Conservation (phyloP, 2,888 invertebrate genomes). For the Lamellibrachia columna region DNA sequence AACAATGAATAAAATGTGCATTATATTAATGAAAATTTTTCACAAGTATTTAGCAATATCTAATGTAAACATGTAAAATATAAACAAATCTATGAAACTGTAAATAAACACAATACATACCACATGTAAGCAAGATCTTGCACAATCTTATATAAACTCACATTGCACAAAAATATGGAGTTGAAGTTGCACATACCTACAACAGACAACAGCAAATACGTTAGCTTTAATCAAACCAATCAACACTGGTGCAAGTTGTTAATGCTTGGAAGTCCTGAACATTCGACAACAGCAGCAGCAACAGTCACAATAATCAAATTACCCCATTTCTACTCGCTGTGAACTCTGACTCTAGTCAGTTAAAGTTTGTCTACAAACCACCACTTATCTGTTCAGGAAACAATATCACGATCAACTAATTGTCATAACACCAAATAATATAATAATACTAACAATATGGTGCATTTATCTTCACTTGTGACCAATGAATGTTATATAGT, state of each 20-base stretch:
- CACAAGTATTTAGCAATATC: background rate
- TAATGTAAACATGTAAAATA: background rate
- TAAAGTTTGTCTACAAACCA: background rate
- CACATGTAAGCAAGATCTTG: background rate
- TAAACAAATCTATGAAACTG: background rate
- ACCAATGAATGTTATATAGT: no score
- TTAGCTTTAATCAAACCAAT: background rate
- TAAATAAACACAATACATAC: background rate
- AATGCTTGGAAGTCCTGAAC: background rate
- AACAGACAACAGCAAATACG: background rate
- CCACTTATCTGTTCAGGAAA: background rate
- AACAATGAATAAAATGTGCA: no score
- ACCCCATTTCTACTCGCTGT: background rate
- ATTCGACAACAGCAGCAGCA: background rate
- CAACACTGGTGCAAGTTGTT: background rate
- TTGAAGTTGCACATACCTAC: background rate
- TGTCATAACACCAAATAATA: background rate
- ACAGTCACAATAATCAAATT: background rate
- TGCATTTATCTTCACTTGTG: background rate
- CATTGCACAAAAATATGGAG: background rate
- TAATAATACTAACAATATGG: background rate
- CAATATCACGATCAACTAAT: background rate
- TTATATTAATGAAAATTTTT: no score
- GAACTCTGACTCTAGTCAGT: background rate
- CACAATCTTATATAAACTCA: background rate